phyloP scores from a whole-genome alignment of 37 sponge, comb jelly and placozoan genomes.

The Diacarnus erythraeanus region DNA sequence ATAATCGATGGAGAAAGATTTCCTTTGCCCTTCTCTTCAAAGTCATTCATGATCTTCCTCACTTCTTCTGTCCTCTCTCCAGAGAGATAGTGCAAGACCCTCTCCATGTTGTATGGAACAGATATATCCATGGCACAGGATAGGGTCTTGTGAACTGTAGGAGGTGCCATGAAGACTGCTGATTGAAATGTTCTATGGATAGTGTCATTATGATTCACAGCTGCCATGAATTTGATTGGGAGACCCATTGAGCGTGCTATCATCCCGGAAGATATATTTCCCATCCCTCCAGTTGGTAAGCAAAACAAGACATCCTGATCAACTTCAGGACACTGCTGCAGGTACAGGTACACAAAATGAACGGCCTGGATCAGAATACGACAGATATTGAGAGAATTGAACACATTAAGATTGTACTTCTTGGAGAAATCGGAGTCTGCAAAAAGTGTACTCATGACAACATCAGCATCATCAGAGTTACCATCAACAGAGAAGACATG shows the following conservation, averaged over 20 bases:
- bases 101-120: conserved; percentile 74
- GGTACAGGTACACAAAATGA: conserved; percentile 64
- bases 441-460: conserved; percentile 26
- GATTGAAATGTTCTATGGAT: conserved; percentile 31
- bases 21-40: not conserved
- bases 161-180: not conserved
- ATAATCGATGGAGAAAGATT: conserved; percentile 10
- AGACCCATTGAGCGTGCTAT: conserved; percentile 56
- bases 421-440: conserved; percentile 33
- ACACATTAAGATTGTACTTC: conserved; percentile 40
- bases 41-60: conserved; percentile 25
- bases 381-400: conserved; percentile 65
- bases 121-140: conserved; percentile 64
- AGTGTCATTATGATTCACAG: conserved; percentile 63
- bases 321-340: conserved; percentile 32
- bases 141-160: conserved; percentile 24
- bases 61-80: conserved; percentile 12
- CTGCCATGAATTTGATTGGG: conserved; percentile 45
- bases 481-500: conserved; percentile 43
- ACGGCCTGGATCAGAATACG: conserved; percentile 62
- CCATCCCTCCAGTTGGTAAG: conserved; percentile 70
- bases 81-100: conserved; percentile 52
- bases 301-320: conserved; percentile 44
- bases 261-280: conserved; percentile 43
- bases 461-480: conserved; percentile 54